Percentiles rank a stretch among this genome's conserved stretches.
These are phyloP conservation scores for Cetonia aurata DNA, from an alignment of 2,888 invertebrate genomes.

Conservation along the genomic window DNA sequence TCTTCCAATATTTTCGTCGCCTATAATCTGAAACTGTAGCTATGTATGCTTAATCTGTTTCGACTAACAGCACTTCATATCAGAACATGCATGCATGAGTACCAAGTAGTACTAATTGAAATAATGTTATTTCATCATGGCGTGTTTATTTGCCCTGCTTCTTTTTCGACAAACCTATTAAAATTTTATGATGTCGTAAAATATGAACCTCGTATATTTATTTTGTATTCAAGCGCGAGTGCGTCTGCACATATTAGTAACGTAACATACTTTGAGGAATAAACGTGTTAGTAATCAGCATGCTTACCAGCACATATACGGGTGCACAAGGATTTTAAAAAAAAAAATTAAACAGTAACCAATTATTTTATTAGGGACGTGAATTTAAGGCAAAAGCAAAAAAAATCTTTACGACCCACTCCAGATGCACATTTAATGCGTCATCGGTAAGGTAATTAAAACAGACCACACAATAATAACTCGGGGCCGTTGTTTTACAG, in stretches of 20 bases:
- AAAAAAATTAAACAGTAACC: not conserved
- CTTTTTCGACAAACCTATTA: constrained; percentile 25
- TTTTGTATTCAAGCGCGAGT: constrained; percentile 13
- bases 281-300: constrained; percentile 20
- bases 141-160: constrained; percentile 26
- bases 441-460: constrained; percentile 16
- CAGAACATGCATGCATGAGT: constrained; percentile 10
- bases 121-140: constrained; percentile 27
- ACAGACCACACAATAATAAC: constrained; percentile 19
- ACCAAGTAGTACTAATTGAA: constrained; percentile 21
- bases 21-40: too few species aligned
- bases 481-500: constrained; percentile 13
- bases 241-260: not conserved
- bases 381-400: not conserved
- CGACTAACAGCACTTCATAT: not conserved
- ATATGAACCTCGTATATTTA: constrained; percentile 32
- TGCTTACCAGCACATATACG: not conserved
- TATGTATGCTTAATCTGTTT: too few species aligned
- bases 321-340: constrained; percentile 22
- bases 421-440: constrained; percentile 10
- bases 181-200: constrained; percentile 27
- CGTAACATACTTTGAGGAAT: constrained; percentile 15
- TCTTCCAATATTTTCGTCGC: too few species aligned
- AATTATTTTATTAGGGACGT: constrained; percentile 20
- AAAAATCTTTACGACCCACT: constrained; percentile 18